These are phyloP conservation scores for Drosophila yooni DNA, from an alignment of 2,888 invertebrate species.

Conservation along the genomic window DNA sequence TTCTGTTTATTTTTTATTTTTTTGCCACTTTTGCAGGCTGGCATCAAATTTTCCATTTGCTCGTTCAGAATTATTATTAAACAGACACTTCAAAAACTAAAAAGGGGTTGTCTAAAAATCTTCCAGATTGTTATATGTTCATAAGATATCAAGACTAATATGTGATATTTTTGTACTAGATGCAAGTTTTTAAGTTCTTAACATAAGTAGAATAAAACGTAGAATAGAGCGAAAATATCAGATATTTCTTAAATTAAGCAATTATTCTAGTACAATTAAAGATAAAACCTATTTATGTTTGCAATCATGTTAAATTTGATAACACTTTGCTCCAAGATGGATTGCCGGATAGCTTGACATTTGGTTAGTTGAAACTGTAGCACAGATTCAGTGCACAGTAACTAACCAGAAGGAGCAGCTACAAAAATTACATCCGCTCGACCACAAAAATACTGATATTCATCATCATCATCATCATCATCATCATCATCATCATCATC, in stretches of 20 bases:
- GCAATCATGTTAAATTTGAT: conserved; percentile 3
- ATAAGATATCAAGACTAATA: neutral
- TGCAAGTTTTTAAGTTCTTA: neutral
- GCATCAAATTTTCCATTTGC: conserved; percentile 1
- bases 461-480: conserved; percentile 4
- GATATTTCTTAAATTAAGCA: neutral
- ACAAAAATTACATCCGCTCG: conserved; percentile 39
- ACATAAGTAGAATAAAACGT: neutral
- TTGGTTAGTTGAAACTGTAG: conserved; percentile 54
- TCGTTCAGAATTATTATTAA: neutral
- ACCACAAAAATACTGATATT: conserved; percentile 35
- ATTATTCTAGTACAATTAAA: neutral
- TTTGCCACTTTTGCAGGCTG: conserved; percentile 19
- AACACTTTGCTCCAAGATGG: conserved; percentile 29
- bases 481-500: conserved; percentile 1
- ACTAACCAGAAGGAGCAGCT: conserved; percentile 10
- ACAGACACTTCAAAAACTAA: neutral
- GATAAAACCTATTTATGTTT: neutral
- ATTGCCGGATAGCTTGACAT: conserved; percentile 57
- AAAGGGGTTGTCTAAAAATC: neutral
- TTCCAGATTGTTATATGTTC: neutral
- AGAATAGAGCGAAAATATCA: neutral
- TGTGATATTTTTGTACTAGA: neutral
- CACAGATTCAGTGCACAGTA: conserved; percentile 2
- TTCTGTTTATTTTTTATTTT: neutral